Base-by-base conservation (phyloP, 2,113 vertebrate species). In the Callorhinus ursinus region DNA sequence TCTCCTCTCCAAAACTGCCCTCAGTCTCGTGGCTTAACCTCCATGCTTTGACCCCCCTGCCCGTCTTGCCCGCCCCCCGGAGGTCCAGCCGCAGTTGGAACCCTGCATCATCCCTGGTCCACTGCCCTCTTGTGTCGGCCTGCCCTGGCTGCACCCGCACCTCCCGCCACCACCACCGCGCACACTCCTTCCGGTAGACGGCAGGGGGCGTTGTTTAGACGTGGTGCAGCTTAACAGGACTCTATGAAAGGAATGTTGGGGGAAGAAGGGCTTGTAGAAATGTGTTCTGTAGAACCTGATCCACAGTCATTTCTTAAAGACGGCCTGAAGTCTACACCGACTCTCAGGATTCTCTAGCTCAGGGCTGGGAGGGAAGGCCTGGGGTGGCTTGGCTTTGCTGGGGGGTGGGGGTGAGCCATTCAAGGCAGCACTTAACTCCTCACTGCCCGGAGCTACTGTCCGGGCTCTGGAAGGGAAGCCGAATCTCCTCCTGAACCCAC, bases 11-110 rank as follows among this genome's bases (percentile, higher is more conserved):
- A n/a, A 31, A 81, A 39, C 33, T 21, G 49, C 55, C 49, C 76
- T 63, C 10, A 7, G 19, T 69, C 67, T 92, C 67, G 46, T 33
- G 71, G 36, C n/a, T 74, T 49, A 16, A 49, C n/a, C 2, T 82
- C 36, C 36, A 46, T 16, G 53, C 13, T 77, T 39, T 83, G 49
- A 65, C 61, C 51, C 33, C 33, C 18, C 22, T 53, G 57, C 36
- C 33, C 18, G 0, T 39, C 42, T 57, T 12, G 4, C 13, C n/a
- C 8, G 0, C 1, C 59, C 12, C 8, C 16, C 33, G 2, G 28
- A 46, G 16, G 22, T 16, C 81, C 12, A 67, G 11, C 22, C 2
- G 3, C 5, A 14, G 49, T 21, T 15, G 33, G 67, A n/a, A 1
- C 15, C 46, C 13, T 28, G 61, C 33, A 2, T 5, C 0, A 0